Base-by-base conservation (phyloP, 2,797 vertebrate species). In the Sebastes hubbsi region DNA sequence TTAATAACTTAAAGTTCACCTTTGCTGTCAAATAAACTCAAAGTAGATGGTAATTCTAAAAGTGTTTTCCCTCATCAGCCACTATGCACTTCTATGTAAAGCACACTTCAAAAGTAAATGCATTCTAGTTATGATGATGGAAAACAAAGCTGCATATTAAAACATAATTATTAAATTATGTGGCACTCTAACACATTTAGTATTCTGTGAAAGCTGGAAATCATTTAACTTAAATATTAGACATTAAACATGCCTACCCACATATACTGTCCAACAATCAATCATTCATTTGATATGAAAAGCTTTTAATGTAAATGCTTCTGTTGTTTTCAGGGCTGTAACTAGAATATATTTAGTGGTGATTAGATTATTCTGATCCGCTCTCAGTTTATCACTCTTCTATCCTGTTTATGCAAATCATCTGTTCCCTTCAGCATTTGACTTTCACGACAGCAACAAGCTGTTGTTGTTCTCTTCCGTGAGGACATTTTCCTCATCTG, bases 381-480 rank as follows among this genome's bases (percentile, higher is more conserved):
- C 30, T 77, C 22, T 68, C 71, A 77, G 34, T 61, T 79, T 38
- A 63, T 78, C 62, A 11, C 59, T 69, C 27, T 20, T 77, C 54
- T 54, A 22, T 2, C 46, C 16, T 77, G 68, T 78, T 83, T 49
- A 87, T 87, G 84, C 64, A 87, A 88, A 89, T 88, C 46, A 16
- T 76, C 77, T 77, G 60, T 82, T 81, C 78, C 66, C 69, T 70
- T 77, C 61, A 79, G n/a, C n/a, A 79, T 88, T 82, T 88, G 38
- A 85, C 75, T 81, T 58, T 52, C 66, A 52, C 24, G 36, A 81
- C 36, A 4, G 3, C 62, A 76, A 78, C 71, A 82, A 60, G 34
- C 67, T 87, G 68, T 38, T 68, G 34, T 62, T 9, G 12, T 29
- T 74, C 60, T 75, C 32, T 22, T 71, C 52, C 56, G 56, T 13